These are phyloP conservation scores for Verasper variegatus DNA, from an alignment of 2,113 vertebrate genomes.

Conservation along the genomic window DNA sequence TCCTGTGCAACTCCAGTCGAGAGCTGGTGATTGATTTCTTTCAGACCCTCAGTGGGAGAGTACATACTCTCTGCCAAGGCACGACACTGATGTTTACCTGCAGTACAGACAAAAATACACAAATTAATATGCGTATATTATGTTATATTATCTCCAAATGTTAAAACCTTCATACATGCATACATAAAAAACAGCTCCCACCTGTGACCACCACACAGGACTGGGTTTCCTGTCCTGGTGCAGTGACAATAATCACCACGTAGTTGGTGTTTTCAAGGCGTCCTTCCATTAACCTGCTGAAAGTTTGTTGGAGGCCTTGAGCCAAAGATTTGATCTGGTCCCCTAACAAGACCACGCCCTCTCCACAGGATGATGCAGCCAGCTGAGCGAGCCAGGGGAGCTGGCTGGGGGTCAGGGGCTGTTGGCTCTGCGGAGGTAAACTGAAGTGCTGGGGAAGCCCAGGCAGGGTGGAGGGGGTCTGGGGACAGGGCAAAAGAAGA, in stretches of 20 bases:
- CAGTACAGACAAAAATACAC: constrained; percentile 39
- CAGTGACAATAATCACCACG: constrained; percentile 92
- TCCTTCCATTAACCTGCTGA: constrained; percentile 88
- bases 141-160: too few species aligned
- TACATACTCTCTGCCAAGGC: constrained; percentile 92
- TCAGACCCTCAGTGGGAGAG: constrained; percentile 88
- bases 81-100: constrained; percentile 95
- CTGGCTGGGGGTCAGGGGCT: constrained; percentile 88
- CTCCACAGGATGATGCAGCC: constrained; percentile 93
- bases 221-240: constrained; percentile 86
- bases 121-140: neutral
- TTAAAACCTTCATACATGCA: neutral
- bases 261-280: constrained; percentile 91
- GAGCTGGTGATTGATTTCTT: constrained; percentile 91
- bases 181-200: constrained; percentile 59
- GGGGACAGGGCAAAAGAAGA: constrained; percentile 44
- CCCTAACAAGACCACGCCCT: constrained; percentile 88
- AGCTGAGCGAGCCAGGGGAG: constrained; percentile 96
- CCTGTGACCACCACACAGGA: constrained; percentile 96
- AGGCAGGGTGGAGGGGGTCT: constrained; percentile 78
- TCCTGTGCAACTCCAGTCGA: constrained; percentile 89
- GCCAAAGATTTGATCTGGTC: constrained; percentile 90
- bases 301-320: constrained; percentile 92
- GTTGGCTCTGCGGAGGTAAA: constrained; percentile 73
- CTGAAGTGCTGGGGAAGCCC: constrained; percentile 72